phyloP scores from a whole-genome alignment of 2,113 vertebrate genomes.

The Varanus komodoensis region DNA sequence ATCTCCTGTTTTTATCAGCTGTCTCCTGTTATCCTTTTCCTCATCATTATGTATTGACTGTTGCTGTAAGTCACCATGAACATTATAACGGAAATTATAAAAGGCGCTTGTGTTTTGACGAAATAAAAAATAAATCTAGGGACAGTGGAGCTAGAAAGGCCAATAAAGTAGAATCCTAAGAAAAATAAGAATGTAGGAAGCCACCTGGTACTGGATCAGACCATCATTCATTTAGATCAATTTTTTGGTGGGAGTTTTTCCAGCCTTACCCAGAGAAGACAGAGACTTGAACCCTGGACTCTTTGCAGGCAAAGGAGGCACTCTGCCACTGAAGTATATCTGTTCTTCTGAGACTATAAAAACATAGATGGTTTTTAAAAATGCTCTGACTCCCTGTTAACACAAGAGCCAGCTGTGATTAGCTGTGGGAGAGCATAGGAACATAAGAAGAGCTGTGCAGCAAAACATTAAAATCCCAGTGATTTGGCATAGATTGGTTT shows the following conservation, averaged over 20 bases:
- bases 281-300: too few relatives aligned
- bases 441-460: too few relatives aligned
- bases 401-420: background rate
- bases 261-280: too few relatives aligned
- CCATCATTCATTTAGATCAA: too few relatives aligned
- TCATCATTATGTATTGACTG: background rate
- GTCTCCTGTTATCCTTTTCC: background rate
- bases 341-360: too few relatives aligned
- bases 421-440: background rate
- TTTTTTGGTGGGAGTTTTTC: too few relatives aligned
- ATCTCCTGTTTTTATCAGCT: background rate
- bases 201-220: background rate
- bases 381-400: background rate
- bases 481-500: too few relatives aligned
- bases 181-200: background rate
- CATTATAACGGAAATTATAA: background rate
- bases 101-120: background rate
- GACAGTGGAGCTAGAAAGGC: background rate
- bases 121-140: background rate
- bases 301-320: too few relatives aligned
- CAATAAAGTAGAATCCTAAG: background rate
- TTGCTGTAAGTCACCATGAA: background rate
- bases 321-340: too few relatives aligned
- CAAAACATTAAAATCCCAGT: too few relatives aligned
- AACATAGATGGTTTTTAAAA: background rate